Base-by-base conservation (phyloP, 2,113 vertebrate genomes). In the Athene cunicularia region DNA sequence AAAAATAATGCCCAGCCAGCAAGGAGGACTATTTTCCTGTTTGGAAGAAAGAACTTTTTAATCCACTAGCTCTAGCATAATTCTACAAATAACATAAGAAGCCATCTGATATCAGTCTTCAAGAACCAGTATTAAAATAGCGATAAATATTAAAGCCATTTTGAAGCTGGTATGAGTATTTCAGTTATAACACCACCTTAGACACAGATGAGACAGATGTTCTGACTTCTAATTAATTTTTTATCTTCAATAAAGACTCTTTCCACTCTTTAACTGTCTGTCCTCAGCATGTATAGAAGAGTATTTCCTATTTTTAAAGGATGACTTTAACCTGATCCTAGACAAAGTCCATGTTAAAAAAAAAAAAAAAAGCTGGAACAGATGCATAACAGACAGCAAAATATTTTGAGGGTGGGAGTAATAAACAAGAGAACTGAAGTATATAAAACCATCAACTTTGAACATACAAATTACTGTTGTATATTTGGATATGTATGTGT, bases 1-100 rank as follows among this genome's bases (percentile, higher is more conserved):
- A 99, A 96, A 98, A 99, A 99, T 85, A 99, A 98, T n/a, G 98
- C 99, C 99, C 99, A 99, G 95, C 99, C 99, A 96, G 99, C 98
- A 97, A 99, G 98, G 83, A 99, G 98, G 90, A 99, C 98, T 95
- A 98, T 98, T 98, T 99, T 99, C 98, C 99, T 99, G 98, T 98
- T 97, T 82, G 96, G 90, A 87, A 97, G 90, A 97, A 96, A 98
- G 5, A 91, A 26, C 81, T 94, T 72, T 67, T 92, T 60, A 35
- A 81, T 70, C 24, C 37, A 75, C 41, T 49, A 58, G 9, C 47
- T 67, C 28, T 43, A 86, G 10, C 8, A 30, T 47, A 21, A 47
- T 47, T 47, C 45, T 47, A 47, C 45, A 47, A 66, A 8, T 72
- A 73, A 64, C 35, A 43, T 8, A 28, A 68, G 27, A 66, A 86